Percentiles rank a stretch among this genome's conserved stretches.
Evolutionary conservation across 2,797 vertebrate species (phyloP).

Genomic region (Glossophaga mutica): DNA sequence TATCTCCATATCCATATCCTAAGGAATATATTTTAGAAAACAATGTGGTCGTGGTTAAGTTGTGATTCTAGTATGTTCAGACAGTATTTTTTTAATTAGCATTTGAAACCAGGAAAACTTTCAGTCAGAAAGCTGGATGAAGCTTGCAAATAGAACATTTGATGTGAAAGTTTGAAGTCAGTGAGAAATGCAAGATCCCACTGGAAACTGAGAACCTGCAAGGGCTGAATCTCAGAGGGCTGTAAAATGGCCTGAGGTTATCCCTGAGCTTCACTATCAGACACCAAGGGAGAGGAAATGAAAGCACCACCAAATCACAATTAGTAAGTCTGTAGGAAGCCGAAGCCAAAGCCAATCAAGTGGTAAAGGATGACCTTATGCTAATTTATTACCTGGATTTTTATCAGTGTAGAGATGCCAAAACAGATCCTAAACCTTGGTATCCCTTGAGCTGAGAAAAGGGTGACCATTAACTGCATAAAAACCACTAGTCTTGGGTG

Average conservation of each 20-base stretch:
- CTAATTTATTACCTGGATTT: neutral
- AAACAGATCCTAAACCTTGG: neutral
- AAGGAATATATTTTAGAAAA: neutral
- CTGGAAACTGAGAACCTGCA: neutral
- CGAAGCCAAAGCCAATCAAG: neutral
- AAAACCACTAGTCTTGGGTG: neutral
- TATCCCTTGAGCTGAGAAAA: neutral
- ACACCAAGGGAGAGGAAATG: neutral
- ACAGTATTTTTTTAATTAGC: neutral
- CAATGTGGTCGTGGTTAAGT: neutral
- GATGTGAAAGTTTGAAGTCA: neutral
- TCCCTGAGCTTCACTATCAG: neutral
- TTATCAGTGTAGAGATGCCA: neutral
- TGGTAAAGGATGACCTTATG: neutral
- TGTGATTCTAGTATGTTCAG: neutral
- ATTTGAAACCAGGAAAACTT: neutral
- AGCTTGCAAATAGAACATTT: neutral
- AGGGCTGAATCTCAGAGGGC: neutral
- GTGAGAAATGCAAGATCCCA: neutral
- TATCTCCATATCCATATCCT: neutral
- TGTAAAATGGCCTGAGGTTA: neutral
- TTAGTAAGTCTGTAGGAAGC: neutral
- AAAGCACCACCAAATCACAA: neutral
- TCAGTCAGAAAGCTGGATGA: neutral
- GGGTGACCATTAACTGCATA: neutral